A percentile compares a stretch with the other conserved stretches of the same genome.
Conservation (phyloP, 2,797 vertebrate species). For the Scolopax bukidnonensis region DNA sequence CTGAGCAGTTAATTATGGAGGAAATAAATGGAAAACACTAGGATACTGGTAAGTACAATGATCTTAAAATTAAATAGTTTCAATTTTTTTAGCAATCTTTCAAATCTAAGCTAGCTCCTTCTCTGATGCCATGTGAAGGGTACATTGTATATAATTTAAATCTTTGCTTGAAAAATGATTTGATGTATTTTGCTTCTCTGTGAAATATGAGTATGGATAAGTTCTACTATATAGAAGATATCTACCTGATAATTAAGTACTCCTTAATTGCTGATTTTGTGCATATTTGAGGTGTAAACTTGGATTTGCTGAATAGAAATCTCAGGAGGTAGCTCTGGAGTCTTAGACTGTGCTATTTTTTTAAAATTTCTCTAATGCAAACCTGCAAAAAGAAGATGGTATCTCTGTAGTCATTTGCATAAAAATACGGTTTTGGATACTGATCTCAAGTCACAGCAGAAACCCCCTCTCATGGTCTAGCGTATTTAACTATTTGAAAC, state of each 20-base stretch:
- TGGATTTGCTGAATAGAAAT: not conserved
- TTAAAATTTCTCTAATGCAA: not conserved
- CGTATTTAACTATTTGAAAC: not conserved
- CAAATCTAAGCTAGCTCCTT: not conserved
- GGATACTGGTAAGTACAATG: not conserved
- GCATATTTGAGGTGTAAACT: not conserved
- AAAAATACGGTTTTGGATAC: not conserved
- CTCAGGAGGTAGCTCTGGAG: not conserved
- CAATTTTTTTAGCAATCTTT: not conserved
- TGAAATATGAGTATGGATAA: not conserved
- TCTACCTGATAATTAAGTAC: not conserved
- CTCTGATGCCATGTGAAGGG: not conserved
- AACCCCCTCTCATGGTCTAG: not conserved
- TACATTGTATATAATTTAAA: not conserved
- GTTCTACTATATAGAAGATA: not conserved
- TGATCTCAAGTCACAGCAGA: not conserved
- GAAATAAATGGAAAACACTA: not conserved
- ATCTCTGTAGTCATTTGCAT: not conserved
- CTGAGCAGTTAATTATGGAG: not conserved
- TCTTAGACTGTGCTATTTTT: not conserved
- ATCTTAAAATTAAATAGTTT: not conserved
- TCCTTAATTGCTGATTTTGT: not conserved
- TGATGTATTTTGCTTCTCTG: not conserved
- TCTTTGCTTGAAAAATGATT: not conserved
- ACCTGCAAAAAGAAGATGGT: not conserved